Evolutionary conservation across 1,140 invertebrate genomes (phyloP).

Genomic region (Antheraea mylitta): DNA sequence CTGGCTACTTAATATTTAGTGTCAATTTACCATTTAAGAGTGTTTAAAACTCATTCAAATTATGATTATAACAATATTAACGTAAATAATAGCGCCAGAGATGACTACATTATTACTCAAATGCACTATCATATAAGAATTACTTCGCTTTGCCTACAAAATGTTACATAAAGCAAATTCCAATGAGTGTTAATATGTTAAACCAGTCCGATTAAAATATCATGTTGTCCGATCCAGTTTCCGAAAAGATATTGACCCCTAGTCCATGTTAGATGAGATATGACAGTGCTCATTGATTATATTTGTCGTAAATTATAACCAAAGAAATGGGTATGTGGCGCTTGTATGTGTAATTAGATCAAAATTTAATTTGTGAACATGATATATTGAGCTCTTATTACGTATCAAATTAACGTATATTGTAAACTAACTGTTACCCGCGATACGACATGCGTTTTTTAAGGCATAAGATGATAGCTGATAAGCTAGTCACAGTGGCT

Average conservation of each 20-base stretch:
- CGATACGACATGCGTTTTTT: too few relatives aligned
- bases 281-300: slow-evolving; percentile 63
- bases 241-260: slow-evolving; percentile 70
- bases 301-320: slow-evolving; percentile 37
- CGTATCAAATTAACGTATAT: too few relatives aligned
- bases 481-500: too few relatives aligned
- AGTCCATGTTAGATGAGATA: slow-evolving; percentile 40
- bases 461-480: too few relatives aligned
- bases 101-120: background rate
- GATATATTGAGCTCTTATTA: too few relatives aligned
- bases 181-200: slow-evolving; percentile 39
- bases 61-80: background rate
- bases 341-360: slow-evolving; percentile 9
- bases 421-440: too few relatives aligned
- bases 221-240: slow-evolving; percentile 48
- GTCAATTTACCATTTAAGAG: background rate
- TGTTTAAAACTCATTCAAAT: slow-evolving; percentile 1
- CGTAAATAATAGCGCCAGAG: background rate
- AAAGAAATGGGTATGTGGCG: slow-evolving; percentile 47
- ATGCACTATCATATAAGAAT: too few relatives aligned
- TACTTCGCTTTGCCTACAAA: too few relatives aligned
- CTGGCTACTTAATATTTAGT: background rate
- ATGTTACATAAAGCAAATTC: slow-evolving; percentile 32
- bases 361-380: background rate
- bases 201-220: slow-evolving; percentile 60